Evolutionary conservation across 1,140 invertebrate genomes (phyloP), one percentile per base, ranked within the genome.

Genomic region (Bombus difficillimus): DNA sequence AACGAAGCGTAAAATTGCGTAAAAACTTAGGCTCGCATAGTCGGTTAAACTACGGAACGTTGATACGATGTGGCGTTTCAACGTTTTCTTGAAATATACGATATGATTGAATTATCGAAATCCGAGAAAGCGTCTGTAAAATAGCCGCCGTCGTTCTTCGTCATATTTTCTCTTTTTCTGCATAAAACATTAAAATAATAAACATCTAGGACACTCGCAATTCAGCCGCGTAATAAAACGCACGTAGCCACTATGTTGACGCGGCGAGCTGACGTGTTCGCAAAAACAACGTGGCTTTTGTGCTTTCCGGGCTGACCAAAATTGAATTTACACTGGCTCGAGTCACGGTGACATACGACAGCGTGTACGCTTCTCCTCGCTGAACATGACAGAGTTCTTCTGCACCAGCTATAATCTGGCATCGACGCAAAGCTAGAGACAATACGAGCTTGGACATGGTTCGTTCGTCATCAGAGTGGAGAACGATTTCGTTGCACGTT

Each of bases 351-450:
- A n/a, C 76, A 66, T 69, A 64, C 62, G 32, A 66, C 53, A 32
- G 9, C 43, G 69, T 62, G 72, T 79, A 74, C 74, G 59, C 43
- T 41, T 43, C 62, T 41, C 34, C 86, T 62, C 83, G 53, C 62
- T 85, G 83, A 71, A 86, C 86, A 86, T 82, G 88, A 88, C 88
- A 82, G 83, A 82, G 69, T 88, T 71, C 75, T 86, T 76, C 53
- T 76, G 66, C 82, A 59, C 47, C 62, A 75, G 74, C 62, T 88
- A 82, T 89, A 88, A 89, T 89, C 83, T 89, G 69, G 62, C 86
- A 82, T 89, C 83, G 86, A 89, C 79, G 86, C 86, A 88, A 78
- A 88, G 72, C 86, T 82, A 68, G 59, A 74, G 78, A 89, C 75
- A 89, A 88, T 88, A 69, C 81, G 25, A 68, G 75, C 74, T 43